Percentiles rank a stretch among this genome's conserved stretches.
phyloP scores from a whole-genome alignment of 1,140 invertebrate species.

The Magallana angulata region DNA sequence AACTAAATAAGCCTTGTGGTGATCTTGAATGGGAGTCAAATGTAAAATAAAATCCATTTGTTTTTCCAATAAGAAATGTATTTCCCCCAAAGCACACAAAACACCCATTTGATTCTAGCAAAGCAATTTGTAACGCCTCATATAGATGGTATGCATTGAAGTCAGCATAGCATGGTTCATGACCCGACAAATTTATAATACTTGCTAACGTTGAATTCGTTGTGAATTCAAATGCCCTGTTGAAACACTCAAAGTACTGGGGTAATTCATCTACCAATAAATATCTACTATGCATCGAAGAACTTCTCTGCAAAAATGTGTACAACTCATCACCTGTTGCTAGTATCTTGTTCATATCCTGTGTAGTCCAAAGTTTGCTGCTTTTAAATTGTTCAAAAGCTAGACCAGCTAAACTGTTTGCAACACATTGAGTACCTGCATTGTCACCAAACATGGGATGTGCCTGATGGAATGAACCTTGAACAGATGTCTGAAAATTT shows the following conservation, averaged over 20 bases:
- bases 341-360: not conserved
- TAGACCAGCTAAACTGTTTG: too few species aligned
- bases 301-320: constrained; percentile 1
- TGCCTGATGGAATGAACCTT: too few species aligned
- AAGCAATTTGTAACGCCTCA: not conserved
- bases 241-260: not conserved
- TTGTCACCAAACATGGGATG: too few species aligned
- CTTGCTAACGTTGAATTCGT: too few species aligned
- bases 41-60: too few species aligned
- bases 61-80: too few species aligned
- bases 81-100: too few species aligned
- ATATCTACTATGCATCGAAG: not conserved
- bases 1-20: too few species aligned
- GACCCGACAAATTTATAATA: too few species aligned
- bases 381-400: not conserved
- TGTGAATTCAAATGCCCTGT: not conserved
- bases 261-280: not conserved
- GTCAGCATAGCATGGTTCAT: not conserved
- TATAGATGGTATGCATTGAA: constrained; percentile 16
- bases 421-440: too few species aligned
- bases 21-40: too few species aligned
- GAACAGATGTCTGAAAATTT: too few species aligned
- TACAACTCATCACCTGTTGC: constrained; percentile 41
- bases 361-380: constrained; percentile 9
- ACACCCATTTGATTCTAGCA: not conserved